phyloP scores from a whole-genome alignment of 2,797 vertebrate genomes.

The Labeo calbasu region DNA sequence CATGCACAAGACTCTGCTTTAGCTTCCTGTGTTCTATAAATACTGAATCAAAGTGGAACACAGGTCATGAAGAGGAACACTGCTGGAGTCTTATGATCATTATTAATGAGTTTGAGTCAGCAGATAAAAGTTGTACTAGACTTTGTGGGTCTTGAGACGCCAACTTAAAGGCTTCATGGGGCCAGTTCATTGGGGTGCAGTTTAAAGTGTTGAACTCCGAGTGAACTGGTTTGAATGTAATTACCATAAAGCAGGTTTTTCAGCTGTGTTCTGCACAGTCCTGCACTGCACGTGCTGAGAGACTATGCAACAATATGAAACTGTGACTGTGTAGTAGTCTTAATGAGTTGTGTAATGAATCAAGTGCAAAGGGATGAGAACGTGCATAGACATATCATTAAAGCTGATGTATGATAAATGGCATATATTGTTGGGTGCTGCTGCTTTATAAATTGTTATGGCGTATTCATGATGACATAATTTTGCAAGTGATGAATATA shows the following conservation, averaged over 20 bases:
- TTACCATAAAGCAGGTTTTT: not conserved
- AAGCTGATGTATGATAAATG: not conserved
- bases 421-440: not conserved
- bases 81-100: slow-evolving; percentile 29
- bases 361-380: not conserved
- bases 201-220: not conserved
- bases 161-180: not conserved
- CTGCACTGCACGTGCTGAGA: not conserved
- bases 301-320: not conserved
- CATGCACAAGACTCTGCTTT: slow-evolving; percentile 42
- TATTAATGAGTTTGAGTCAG: slow-evolving; percentile 17
- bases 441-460: not conserved
- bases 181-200: too few species aligned
- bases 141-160: slow-evolving; percentile 2
- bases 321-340: not conserved
- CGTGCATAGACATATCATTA: not conserved
- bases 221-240: slow-evolving; percentile 12
- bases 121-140: slow-evolving; percentile 10
- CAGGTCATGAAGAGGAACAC: slow-evolving; percentile 55
- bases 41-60: slow-evolving; percentile 73
- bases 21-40: slow-evolving; percentile 69
- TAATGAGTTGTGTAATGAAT: slow-evolving; percentile 1
- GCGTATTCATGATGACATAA: not conserved
- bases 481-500: not conserved
- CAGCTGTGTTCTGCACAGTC: not conserved